A percentile compares a stretch with the other conserved stretches of the same genome.
Conservation (phyloP, 2,797 vertebrate genomes). For the Vespertilio murinus region DNA sequence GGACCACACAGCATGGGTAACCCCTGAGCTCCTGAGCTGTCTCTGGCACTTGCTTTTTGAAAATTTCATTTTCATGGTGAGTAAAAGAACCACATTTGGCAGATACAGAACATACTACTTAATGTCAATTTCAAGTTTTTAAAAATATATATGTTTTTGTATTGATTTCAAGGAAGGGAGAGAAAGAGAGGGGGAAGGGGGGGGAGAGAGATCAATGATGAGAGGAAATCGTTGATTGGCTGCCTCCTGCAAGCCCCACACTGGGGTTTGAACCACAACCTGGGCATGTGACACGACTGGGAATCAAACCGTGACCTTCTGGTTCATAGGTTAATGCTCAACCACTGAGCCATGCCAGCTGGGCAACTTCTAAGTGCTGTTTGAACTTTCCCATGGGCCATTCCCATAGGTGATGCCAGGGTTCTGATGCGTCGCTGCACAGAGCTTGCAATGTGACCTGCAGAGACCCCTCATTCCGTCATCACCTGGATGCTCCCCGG, state of each 20-base stretch:
- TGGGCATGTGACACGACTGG: too few species aligned
- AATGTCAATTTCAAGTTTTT: background rate
- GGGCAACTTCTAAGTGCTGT: background rate
- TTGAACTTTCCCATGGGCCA: background rate
- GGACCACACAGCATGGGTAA: background rate
- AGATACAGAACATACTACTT: background rate
- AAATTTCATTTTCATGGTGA: background rate
- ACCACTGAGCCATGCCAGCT: too few species aligned
- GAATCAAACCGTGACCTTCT: too few species aligned
- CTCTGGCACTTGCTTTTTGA: background rate
- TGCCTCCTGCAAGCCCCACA: too few species aligned
- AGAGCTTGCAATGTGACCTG: background rate
- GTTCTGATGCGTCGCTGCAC: background rate
- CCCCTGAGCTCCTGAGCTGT: background rate
- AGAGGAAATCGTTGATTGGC: too few species aligned
- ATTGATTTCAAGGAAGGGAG: too few species aligned
- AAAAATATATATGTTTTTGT: too few species aligned
- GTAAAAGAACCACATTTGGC: background rate
- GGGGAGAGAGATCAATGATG: too few species aligned
- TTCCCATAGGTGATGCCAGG: background rate
- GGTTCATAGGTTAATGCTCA: too few species aligned
- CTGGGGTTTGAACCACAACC: too few species aligned
- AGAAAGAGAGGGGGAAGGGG: too few species aligned
- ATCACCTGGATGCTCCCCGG: accelerated
- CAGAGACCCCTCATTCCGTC: background rate